Evolutionary conservation across 2,113 vertebrate genomes (phyloP), one percentile per base, ranked within the genome.

Genomic region (Marmota monax): DNA sequence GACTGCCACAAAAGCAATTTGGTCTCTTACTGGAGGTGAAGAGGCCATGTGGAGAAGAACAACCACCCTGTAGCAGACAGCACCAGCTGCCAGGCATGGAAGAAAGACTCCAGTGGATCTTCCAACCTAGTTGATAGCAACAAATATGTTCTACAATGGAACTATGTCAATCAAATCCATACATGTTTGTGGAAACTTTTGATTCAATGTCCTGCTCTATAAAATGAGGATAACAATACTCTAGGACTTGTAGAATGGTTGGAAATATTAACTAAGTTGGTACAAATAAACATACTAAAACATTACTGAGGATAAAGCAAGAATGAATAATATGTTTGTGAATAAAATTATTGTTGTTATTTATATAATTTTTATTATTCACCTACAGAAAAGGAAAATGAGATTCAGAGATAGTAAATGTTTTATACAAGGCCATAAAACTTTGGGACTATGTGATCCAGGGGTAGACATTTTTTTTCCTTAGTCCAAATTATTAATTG

Each of bases 31-130:
- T 25, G 12, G 67, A 18, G 2, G 37, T 27, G 34, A 17, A 94
- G 45, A 25, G 12, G 14, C 22, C 10, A 34, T 0, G 0, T 45
- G 37, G 12, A 73, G 37, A 77, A 23, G 58, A n/a, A 34, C 14
- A 1, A 72, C 27, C 13, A 29, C 29, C 6, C 16, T 14, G 8
- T 17, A 20, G 29, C 45, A 69, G 34, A 74, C 0, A 34, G 34
- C 4, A 39, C 8, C 48, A 90, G 58, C 20, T 76, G 29, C 48
- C 27, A 63, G 72, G 65, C 48, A 58, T 1, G 2, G 3, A 2
- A 70, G 7, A 12, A 69, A 58, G 34, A 13, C 7, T 17, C 7
- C 8, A 10, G 3, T 7, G n/a, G 56, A 45, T 7, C 14, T 4
- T 51, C 5, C n/a, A 48, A 25, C 10, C 16, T 17, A 34, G 5